phyloP scores from a whole-genome alignment of 2,888 invertebrate genomes.

The Thereva unica region DNA sequence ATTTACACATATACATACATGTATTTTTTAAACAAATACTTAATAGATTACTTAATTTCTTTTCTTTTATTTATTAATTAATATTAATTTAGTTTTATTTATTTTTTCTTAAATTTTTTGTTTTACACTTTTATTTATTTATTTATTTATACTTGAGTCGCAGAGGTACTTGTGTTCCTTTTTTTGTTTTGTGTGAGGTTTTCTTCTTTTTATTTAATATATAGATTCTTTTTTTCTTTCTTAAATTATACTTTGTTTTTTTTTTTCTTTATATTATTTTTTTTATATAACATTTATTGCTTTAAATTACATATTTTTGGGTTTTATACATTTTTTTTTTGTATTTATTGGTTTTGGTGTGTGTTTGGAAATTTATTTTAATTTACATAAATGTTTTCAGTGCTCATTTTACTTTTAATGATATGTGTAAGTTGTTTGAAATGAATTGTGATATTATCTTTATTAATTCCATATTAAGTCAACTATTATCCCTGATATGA shows the following conservation, averaged over 20 bases:
- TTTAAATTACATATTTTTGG: conserved; percentile 33
- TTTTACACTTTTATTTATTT: conserved; percentile 16
- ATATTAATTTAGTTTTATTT: background rate
- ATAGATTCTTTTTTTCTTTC: conserved; percentile 33
- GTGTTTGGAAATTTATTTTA: background rate
- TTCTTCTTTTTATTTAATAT: conserved; percentile 33
- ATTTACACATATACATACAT: conserved; percentile 32
- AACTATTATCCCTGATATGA: no score
- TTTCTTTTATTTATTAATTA: background rate
- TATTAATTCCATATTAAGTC: no score
- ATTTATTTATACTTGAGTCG: conserved; percentile 40
- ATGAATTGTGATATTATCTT: no score
- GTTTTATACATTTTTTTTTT: conserved; percentile 7
- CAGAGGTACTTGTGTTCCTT: conserved; percentile 43
- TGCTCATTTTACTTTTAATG: no score
- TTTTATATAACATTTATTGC: conserved; percentile 38
- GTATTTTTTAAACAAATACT: conserved; percentile 34
- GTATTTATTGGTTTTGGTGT: background rate
- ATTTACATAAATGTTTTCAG: no score
- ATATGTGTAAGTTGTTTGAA: no score
- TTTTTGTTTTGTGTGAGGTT: conserved; percentile 18
- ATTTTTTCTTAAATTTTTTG: background rate
- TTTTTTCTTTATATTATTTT: conserved; percentile 39
- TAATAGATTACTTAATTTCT: conserved; percentile 15
- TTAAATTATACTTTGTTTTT: conserved; percentile 22